Base-by-base conservation (phyloP, 2,797 vertebrate genomes). In the Chromis chromis region DNA sequence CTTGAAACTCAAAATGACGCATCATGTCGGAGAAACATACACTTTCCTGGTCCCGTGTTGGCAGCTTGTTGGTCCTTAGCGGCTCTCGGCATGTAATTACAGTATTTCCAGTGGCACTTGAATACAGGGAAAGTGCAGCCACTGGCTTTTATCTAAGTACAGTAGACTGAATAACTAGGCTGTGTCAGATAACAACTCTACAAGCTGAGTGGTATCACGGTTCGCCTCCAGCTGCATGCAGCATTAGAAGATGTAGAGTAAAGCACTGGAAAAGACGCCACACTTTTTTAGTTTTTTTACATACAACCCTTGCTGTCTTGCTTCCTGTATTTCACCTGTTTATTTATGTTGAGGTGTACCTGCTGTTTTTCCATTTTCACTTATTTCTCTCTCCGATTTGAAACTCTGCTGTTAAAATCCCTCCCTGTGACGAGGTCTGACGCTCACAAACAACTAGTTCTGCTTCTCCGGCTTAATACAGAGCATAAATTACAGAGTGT, bases 81-180 rank as follows among this genome's bases (percentile, higher is more conserved):
- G 33, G 53, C 49, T 53, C 74, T 58, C 27, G 22, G 40, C 12
- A 3, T 70, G 48, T 76, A 53, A 67, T 76, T 52, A 50, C 65
- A n/a, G 76, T 39, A 9, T 27, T 58, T 65, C 13, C n/a, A 21
- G 19, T 42, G 53, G 50, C 55, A 49, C 55, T 56, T 53, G 2
- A 65, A 70, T 14, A 40, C 48, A 70, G 62, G 28, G 49, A 77
- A 68, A 85, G 76, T 79, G 52, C 74, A 52, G 77, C 80, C 77
- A 52, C 52, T 0, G 80, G 83, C 80, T 59, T 83, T 75, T 28
- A 33, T 78, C 58, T 36, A 1, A 22, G 48, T 53, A 60, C 76
- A 85, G 65, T 50, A 36, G 54, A 72, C 50, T 75, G 84, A 65
- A 25, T 69, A 83, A 80, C 39, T 79, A n/a, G 76, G 77, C 77